Evolutionary conservation across 2,888 invertebrate genomes (phyloP).

Genomic region (Acleris literana): DNA sequence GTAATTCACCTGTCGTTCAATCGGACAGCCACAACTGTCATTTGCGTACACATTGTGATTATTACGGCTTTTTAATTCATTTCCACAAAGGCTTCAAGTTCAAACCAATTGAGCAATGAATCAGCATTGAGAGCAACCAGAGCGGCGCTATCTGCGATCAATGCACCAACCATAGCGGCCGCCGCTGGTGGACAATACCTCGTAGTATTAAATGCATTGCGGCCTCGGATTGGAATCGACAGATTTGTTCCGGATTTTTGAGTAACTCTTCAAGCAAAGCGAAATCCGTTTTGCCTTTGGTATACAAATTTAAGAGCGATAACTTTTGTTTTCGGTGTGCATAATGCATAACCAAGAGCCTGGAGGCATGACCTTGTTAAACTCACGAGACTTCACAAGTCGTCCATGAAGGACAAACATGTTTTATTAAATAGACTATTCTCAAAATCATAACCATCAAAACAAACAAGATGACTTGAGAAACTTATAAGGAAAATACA

Average conservation of each 20-base stretch:
- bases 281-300: background rate
- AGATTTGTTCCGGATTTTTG: conserved; percentile 18
- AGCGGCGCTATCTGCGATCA: conserved; percentile 32
- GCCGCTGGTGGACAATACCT: conserved; percentile 8
- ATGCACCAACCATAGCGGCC: conserved; percentile 22
- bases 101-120: conserved; percentile 29
- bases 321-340: background rate
- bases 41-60: conserved; percentile 3
- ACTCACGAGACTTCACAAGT: background rate
- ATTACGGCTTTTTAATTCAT: conserved; percentile 17
- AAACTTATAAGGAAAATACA: conserved; percentile 24
- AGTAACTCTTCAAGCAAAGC: conserved; percentile 11
- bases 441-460: background rate
- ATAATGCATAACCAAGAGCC: conserved; percentile 3
- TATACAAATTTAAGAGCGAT: background rate
- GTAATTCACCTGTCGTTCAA: too few species aligned
- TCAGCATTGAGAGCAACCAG: conserved; percentile 24
- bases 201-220: conserved; percentile 20
- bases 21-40: background rate
- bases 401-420: conserved; percentile 21
- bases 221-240: conserved; percentile 7
- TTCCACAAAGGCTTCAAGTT: conserved; percentile 20
- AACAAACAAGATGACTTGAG: conserved; percentile 8
- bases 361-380: background rate
- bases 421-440: conserved; percentile 10